Conservation (phyloP, 2,888 invertebrate species). For the Mesorhabditis spiculigera region DNA sequence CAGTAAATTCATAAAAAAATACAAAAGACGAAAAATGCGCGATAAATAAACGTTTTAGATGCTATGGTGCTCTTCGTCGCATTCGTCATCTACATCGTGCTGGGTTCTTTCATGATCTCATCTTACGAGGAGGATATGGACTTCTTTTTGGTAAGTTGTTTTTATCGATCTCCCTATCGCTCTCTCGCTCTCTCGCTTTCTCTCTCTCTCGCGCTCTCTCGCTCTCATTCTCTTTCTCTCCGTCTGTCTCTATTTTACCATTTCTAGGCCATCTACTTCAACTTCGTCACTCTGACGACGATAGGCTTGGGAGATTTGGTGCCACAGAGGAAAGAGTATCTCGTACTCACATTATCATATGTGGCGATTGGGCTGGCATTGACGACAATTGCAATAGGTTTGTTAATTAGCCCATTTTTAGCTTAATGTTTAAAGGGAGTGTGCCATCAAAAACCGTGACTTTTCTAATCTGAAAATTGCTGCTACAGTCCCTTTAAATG, state of each 20-base stretch:
- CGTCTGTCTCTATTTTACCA: neutral
- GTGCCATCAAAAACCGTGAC: neutral
- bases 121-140: slow-evolving; percentile 52
- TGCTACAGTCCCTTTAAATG: no score
- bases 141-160: slow-evolving; percentile 33
- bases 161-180: neutral
- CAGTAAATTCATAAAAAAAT: slow-evolving; percentile 7
- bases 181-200: no score
- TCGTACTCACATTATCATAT: slow-evolving; percentile 48
- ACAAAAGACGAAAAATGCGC: slow-evolving; percentile 10
- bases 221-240: no score
- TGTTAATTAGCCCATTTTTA: neutral
- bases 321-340: slow-evolving; percentile 35
- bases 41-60: slow-evolving; percentile 18
- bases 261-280: slow-evolving; percentile 51
- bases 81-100: slow-evolving; percentile 48
- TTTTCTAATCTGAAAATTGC: neutral
- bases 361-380: slow-evolving; percentile 50
- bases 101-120: slow-evolving; percentile 46
- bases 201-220: no score
- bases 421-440: neutral
- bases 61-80: slow-evolving; percentile 44
- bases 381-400: slow-evolving; percentile 51
- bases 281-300: slow-evolving; percentile 53
- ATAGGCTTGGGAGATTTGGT: slow-evolving; percentile 55